phyloP scores from a whole-genome alignment of 2,888 invertebrate species.

The Limnephilus auricula region DNA sequence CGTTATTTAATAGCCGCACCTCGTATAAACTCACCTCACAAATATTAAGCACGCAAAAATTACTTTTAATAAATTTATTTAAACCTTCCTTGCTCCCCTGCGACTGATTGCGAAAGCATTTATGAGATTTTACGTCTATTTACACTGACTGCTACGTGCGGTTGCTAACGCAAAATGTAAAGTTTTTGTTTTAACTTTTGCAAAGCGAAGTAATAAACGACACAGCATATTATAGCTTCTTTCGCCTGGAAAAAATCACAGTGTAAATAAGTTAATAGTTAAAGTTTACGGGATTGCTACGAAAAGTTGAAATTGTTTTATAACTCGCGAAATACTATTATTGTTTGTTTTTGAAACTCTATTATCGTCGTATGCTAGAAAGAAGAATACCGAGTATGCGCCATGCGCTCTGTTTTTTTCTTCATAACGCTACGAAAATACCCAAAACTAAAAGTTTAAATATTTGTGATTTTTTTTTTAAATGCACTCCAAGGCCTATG shows the following conservation, averaged over 20 bases:
- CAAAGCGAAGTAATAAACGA: constrained; percentile 2
- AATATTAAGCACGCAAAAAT: too few relatives aligned
- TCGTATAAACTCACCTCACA: too few relatives aligned
- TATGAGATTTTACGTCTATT: constrained; percentile 5
- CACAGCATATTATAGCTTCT: not conserved
- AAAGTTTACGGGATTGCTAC: not conserved
- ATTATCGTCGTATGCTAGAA: not conserved
- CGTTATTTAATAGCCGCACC: too few relatives aligned
- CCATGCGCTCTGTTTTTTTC: too few relatives aligned
- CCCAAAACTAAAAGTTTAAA: too few relatives aligned
- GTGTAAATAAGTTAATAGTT: not conserved
- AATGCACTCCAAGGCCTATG: too few relatives aligned
- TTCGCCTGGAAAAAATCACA: not conserved
- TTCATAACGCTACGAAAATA: too few relatives aligned
- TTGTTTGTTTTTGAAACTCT: not conserved
- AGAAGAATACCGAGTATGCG: not conserved
- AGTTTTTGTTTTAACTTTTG: not conserved
- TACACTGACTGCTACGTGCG: not conserved
- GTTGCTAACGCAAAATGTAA: constrained; percentile 6
- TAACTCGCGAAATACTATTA: not conserved
- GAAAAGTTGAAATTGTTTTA: not conserved
- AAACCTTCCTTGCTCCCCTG: not conserved
- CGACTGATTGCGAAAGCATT: not conserved
- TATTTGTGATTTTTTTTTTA: too few relatives aligned
- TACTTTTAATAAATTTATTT: not conserved